Evolutionary conservation across 2,113 vertebrate genomes (phyloP), one percentile per base, ranked within the genome.

Genomic region (Coregonus clupeaformis): DNA sequence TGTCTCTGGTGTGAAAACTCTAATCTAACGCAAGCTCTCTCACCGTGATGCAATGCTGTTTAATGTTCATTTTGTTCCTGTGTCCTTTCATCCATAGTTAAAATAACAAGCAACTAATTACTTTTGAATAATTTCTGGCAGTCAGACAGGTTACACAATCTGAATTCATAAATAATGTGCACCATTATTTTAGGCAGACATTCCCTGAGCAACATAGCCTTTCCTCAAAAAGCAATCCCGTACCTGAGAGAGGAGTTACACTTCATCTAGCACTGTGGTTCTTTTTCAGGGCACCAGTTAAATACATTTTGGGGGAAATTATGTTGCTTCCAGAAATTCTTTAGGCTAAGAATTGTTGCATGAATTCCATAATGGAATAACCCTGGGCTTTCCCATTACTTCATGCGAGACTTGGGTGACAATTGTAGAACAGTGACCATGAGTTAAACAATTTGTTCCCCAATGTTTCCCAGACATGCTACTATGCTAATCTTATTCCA

Each of bases 51-150:
- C 66, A 36, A 18, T 42, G 66, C 4, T 36, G 30, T 36, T 42
- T 42, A 42, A 42, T 42, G 36, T 42, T 42, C 0, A 42, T 42
- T 36, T 69, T 77, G 49, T 84, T 85, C 82, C 68, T 82, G 72
- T 86, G 80, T 86, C 85, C 80, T 85, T 88, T 86, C 75, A 84
- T 87, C 72, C 80, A 88, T 88, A 88, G 87, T 91, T 89, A 30
- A 89, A 83, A 85, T 81, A 88, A 86, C 81, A 90, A 87, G 78
- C 85, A 84, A 42, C 36, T 42, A 42, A 74, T 81, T 82, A 85
- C 90, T 86, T 89, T 85, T 87, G 79, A 89, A 84, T 81, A 85
- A 86, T 82, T 84, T 25, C 77, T 81, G 87, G 63, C 77, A 85
- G 22, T 12, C 45, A 30, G 42, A 24, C 1, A 63, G 6, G 29